These are phyloP conservation scores for Pristionchus japonicus DNA, from an alignment of 2,888 invertebrate genomes.

Conservation along the genomic window DNA sequence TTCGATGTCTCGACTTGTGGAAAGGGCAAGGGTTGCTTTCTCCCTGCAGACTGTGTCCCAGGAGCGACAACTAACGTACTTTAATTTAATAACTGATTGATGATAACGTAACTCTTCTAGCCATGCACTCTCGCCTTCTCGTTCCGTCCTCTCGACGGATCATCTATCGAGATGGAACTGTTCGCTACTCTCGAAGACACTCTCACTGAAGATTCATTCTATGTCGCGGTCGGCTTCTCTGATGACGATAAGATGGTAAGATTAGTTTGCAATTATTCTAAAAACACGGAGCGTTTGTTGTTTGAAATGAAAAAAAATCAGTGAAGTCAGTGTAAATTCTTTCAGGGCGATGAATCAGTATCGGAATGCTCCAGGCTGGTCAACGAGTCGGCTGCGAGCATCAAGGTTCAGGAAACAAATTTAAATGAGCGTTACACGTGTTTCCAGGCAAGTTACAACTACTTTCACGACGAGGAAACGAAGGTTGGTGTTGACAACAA, in stretches of 20 bases:
- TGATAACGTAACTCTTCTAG: background rate
- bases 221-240: conserved; percentile 16
- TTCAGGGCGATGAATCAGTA: conserved; percentile 13
- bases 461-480: background rate
- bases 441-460: conserved; percentile 36
- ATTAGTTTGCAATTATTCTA: background rate
- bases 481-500: conserved; percentile 1
- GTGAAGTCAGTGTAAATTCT: background rate
- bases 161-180: conserved; percentile 28
- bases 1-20: conserved; percentile 34
- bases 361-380: conserved; percentile 26
- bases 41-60: background rate
- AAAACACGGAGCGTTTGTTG: background rate
- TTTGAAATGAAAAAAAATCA: background rate
- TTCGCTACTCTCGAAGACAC: background rate
- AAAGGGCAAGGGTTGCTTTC: conserved; percentile 26
- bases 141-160: background rate
- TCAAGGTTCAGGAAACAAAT: conserved; percentile 38
- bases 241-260: conserved; percentile 29
- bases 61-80: background rate
- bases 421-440: too few relatives aligned
- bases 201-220: background rate
- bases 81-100: background rate
- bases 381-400: background rate
- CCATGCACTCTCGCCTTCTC: conserved; percentile 18